Evolutionary conservation across 2,888 invertebrate genomes (phyloP), one percentile per base, ranked within the genome.

Genomic region (Limnephilus lunatus): DNA sequence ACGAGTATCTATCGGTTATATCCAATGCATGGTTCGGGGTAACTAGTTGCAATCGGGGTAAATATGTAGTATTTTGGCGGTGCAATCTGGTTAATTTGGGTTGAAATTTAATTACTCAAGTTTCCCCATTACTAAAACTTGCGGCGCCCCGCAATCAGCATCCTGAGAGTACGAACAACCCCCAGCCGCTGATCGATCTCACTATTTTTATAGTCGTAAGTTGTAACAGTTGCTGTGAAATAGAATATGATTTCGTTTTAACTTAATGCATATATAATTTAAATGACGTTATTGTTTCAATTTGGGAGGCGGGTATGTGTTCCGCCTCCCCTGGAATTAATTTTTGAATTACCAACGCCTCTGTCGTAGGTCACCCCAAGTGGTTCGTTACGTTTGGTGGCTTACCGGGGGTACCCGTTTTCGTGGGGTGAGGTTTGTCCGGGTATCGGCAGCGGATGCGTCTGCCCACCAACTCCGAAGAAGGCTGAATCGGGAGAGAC

Each of bases 41-140:
- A 68, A 68, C 25, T 25, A 14, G n/a, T 39, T n/a, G 86, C 86
- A 30, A 86, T 86, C 30, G 48, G 39, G 44, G 86, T 86, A 39
- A 86, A 32, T 32, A 3, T 1, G 32, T 39, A 30, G n/a, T 39
- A 48, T 86, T 86, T 86, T 30, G 30, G 86, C 44, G 14, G n/a
- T n/a, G 86, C 86, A 48, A 86, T 86, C 48, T 86, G 39, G 44
- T 48, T 86, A 39, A 86, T 86, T 86, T 86, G 44, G 39, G 86
- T 86, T 48, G 11, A 86, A 48, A 86, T 86, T 48, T 86, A 86
- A 86, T 86, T 86, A 86, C n/a, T 15, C 39, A 86, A 86, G 86
- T 86, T 86, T 86, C 25, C 30, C 30, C 86, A 86, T 86, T 48
- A 30, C 44, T 30, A 44, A 86, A 86, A 86, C 48, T 86, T 86